Percentiles rank a stretch among this genome's conserved stretches.
phyloP scores from a whole-genome alignment of 2,888 invertebrate genomes.

The Fragum fragum region DNA sequence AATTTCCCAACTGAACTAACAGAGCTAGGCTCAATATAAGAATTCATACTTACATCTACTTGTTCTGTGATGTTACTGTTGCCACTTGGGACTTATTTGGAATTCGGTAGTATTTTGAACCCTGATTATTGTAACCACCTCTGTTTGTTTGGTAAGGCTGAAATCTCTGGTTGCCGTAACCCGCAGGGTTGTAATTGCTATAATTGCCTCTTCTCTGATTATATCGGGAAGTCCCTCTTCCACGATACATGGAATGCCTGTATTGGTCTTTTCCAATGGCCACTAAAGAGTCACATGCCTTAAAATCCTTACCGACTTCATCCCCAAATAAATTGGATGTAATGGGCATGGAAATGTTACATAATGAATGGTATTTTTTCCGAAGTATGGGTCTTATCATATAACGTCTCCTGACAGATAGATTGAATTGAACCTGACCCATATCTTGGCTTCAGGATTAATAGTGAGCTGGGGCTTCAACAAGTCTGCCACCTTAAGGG shows the following conservation, averaged over 20 bases:
- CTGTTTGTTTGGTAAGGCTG: conserved; percentile 28
- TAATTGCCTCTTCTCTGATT: background rate
- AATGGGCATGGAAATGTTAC: conserved; percentile 13
- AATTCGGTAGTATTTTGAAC: background rate
- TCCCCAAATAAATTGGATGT: conserved; percentile 24
- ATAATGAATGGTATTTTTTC: no score
- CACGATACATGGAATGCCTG: background rate
- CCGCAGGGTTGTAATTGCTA: background rate
- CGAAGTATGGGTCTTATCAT: conserved; percentile 28
- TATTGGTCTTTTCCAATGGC: conserved; percentile 8
- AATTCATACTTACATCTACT: background rate
- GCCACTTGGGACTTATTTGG: background rate
- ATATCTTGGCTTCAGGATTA: conserved; percentile 18
- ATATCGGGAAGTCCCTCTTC: background rate
- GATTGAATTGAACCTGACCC: conserved; percentile 35
- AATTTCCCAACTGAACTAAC: background rate
- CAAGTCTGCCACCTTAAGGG: conserved; percentile 20
- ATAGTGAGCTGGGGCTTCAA: conserved; percentile 2
- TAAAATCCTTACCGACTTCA: conserved; percentile 20
- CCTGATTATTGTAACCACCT: background rate
- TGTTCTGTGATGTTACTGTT: conserved; percentile 2
- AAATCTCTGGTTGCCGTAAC: background rate
- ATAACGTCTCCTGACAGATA: conserved; percentile 30
- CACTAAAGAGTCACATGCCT: conserved; percentile 7
- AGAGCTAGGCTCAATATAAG: no score